Percentiles rank a stretch among this genome's conserved stretches.
These are phyloP conservation scores for Drosophila limbata DNA, from an alignment of 2,888 invertebrate species.

Conservation along the genomic window DNA sequence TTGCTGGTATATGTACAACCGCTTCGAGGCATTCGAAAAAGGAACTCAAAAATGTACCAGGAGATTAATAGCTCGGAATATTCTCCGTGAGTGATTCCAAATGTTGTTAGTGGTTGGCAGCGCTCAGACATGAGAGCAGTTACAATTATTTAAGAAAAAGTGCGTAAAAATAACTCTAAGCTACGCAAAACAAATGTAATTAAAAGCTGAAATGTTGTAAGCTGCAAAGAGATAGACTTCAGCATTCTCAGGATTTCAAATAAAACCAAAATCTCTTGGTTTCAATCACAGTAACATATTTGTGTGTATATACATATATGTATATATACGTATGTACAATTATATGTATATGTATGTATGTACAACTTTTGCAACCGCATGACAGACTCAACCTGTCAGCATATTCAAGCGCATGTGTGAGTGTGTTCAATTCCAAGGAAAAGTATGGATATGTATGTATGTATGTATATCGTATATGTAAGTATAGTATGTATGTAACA, in stretches of 20 bases:
- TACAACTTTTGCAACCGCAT: slow-evolving; percentile 60
- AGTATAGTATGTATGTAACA: neutral
- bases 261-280: slow-evolving; percentile 38
- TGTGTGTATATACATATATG: too few species aligned
- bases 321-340: too few species aligned
- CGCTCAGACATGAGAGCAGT: too few species aligned
- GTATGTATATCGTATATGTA: neutral
- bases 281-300: slow-evolving; percentile 21
- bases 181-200: slow-evolving; percentile 5
- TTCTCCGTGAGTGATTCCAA: neutral
- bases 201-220: slow-evolving; percentile 4
- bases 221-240: neutral
- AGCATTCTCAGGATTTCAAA: neutral
- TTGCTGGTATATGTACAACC: neutral
- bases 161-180: neutral
- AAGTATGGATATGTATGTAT: slow-evolving; percentile 11
- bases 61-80: neutral
- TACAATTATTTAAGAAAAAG: neutral
- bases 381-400: slow-evolving; percentile 70
- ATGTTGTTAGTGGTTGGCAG: neutral
- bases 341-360: too few species aligned
- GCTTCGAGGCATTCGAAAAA: too few species aligned
- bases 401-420: slow-evolving; percentile 24
- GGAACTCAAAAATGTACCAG: neutral
- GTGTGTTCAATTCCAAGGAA: slow-evolving; percentile 29